A percentile compares a stretch with the other conserved stretches of the same genome.
Conservation (phyloP, 2,113 vertebrate species). For the Himantopus leucocephalus region DNA sequence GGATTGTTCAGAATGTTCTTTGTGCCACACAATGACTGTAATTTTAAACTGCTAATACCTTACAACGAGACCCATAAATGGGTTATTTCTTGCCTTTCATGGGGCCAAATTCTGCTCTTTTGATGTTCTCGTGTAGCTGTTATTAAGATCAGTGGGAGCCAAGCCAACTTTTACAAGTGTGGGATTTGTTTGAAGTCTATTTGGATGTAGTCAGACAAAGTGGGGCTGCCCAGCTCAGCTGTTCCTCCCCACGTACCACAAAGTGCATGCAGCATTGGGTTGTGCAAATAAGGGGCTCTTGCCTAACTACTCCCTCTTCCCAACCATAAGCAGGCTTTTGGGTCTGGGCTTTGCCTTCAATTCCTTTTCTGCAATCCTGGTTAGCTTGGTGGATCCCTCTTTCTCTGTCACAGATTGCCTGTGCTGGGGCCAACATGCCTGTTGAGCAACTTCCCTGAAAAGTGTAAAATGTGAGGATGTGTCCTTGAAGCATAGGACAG, state of each 20-base stretch:
- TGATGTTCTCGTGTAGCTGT: slow-evolving; percentile 4
- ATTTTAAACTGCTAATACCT: slow-evolving; percentile 66
- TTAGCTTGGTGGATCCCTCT: background rate
- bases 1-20: slow-evolving; percentile 55
- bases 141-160: slow-evolving; percentile 9
- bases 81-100: slow-evolving; percentile 50
- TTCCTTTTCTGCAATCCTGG: background rate
- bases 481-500: background rate
- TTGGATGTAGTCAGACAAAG: background rate
- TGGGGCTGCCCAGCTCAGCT: background rate
- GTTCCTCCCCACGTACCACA: background rate
- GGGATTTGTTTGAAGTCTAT: slow-evolving; percentile 9
- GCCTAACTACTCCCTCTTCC: background rate
- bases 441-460: background rate
- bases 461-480: background rate
- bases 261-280: background rate
- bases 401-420: background rate
- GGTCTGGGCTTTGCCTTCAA: background rate
- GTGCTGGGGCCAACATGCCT: background rate
- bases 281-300: background rate
- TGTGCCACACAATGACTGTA: slow-evolving; percentile 61
- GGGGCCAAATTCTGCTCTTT: slow-evolving; percentile 39
- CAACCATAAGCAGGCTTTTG: background rate
- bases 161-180: background rate
- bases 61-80: slow-evolving; percentile 48